These are phyloP conservation scores for Diachasmimorpha longicaudata DNA, from an alignment of 1,140 invertebrate species.

Conservation along the genomic window DNA sequence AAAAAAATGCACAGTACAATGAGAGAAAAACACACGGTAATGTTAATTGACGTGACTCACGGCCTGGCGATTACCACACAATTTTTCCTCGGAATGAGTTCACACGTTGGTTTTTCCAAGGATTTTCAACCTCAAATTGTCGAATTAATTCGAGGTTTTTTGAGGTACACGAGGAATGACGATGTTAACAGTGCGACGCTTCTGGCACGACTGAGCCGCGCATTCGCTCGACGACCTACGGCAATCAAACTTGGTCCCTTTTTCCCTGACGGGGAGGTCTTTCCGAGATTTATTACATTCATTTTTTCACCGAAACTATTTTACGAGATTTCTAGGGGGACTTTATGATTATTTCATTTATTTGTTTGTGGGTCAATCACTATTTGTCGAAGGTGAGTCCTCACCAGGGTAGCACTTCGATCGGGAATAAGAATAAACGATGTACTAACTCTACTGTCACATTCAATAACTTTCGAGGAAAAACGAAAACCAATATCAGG, in stretches of 20 bases:
- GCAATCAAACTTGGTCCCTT: not conserved
- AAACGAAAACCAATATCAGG: not conserved
- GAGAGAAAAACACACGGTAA: constrained; percentile 8
- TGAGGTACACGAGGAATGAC: not conserved
- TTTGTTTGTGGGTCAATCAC: not conserved
- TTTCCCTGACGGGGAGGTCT: not conserved
- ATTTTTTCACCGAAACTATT: not conserved
- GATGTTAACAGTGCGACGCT: not conserved
- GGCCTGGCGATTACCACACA: constrained; percentile 13
- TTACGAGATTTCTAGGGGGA: not conserved
- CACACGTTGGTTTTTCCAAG: not conserved
- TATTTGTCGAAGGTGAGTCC: not conserved
- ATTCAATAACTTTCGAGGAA: not conserved
- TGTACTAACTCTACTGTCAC: not conserved
- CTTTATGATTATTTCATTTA: not conserved
- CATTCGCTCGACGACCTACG: not conserved
- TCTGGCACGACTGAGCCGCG: constrained; percentile 5
- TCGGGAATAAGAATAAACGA: not conserved
- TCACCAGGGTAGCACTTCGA: not conserved
- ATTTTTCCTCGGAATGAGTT: constrained; percentile 5
- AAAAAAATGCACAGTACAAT: not conserved
- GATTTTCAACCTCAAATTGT: not conserved
- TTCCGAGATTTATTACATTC: not conserved
- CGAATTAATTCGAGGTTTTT: not conserved
- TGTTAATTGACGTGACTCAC: constrained; percentile 14